These are phyloP conservation scores for Cephus rjabovi DNA, from an alignment of 2,888 invertebrate species.

Conservation along the genomic window DNA sequence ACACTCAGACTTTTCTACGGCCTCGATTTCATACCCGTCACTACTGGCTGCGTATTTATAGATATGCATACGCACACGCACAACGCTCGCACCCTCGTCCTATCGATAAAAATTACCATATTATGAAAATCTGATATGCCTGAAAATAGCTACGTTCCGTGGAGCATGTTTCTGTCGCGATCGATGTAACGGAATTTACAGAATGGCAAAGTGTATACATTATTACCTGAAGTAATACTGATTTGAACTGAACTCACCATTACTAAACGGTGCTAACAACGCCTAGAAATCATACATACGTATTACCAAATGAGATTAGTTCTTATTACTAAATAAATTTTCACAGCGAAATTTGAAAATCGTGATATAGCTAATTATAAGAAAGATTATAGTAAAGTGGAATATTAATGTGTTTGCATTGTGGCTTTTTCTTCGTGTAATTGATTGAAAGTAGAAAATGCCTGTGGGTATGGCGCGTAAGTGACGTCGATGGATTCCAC, in stretches of 20 bases:
- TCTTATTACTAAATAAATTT: neutral
- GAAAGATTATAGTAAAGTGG: neutral
- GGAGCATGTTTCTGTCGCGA: neutral
- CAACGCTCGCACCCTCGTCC: neutral
- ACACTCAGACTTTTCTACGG: neutral
- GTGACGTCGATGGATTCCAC: neutral
- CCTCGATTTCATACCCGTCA: neutral
- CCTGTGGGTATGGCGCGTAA: neutral
- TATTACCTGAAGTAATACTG: neutral
- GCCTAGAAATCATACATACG: neutral
- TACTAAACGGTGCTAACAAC: neutral
- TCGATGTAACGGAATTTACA: neutral
- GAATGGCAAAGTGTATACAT: neutral
- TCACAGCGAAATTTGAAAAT: neutral
- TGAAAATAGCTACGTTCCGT: conserved; percentile 10
- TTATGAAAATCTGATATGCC: conserved; percentile 41
- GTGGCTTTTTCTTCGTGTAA: neutral
- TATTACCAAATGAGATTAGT: neutral
- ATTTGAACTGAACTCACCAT: neutral
- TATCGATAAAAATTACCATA: conserved; percentile 50
- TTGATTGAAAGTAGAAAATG: neutral
- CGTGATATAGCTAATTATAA: neutral
- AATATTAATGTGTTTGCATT: neutral
- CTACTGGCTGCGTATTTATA: neutral
- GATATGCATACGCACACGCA: neutral